phyloP scores from a whole-genome alignment of 2,113 vertebrate genomes.

The Callipepla californica region DNA sequence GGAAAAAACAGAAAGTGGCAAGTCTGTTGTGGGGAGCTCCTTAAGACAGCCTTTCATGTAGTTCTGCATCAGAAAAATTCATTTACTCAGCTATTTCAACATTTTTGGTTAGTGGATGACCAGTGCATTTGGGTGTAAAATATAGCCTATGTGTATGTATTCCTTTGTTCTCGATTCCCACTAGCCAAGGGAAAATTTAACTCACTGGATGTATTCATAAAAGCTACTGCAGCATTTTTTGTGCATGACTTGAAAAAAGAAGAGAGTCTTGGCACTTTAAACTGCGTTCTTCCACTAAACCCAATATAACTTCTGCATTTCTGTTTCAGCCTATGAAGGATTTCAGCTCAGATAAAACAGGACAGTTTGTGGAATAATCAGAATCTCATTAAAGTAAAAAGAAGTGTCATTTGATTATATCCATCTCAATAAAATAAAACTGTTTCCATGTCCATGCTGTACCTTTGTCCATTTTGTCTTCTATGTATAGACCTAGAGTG shows the following conservation, averaged over 20 bases:
- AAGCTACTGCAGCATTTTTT: background rate
- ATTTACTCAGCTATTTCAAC: slow-evolving; percentile 16
- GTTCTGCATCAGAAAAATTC: slow-evolving; percentile 14
- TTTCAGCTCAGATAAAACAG: background rate
- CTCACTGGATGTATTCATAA: background rate
- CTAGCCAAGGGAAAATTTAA: background rate
- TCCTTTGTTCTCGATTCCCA: slow-evolving; percentile 14
- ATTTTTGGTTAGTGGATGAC: slow-evolving; percentile 46
- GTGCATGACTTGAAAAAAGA: background rate
- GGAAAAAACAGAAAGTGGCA: background rate
- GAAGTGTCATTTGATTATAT: background rate
- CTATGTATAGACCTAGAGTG: background rate
- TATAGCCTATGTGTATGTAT: background rate
- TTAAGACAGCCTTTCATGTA: background rate
- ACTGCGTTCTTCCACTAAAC: background rate
- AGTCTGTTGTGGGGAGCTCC: background rate
- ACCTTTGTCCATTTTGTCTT: background rate
- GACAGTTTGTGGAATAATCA: background rate
- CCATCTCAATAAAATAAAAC: background rate
- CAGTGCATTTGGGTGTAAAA: background rate
- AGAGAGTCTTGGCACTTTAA: background rate
- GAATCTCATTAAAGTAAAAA: background rate
- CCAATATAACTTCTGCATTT: background rate
- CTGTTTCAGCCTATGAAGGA: background rate
- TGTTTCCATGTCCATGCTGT: background rate